Base-by-base conservation (phyloP, 2,888 invertebrate genomes). In the Syrphus vitripennis region DNA sequence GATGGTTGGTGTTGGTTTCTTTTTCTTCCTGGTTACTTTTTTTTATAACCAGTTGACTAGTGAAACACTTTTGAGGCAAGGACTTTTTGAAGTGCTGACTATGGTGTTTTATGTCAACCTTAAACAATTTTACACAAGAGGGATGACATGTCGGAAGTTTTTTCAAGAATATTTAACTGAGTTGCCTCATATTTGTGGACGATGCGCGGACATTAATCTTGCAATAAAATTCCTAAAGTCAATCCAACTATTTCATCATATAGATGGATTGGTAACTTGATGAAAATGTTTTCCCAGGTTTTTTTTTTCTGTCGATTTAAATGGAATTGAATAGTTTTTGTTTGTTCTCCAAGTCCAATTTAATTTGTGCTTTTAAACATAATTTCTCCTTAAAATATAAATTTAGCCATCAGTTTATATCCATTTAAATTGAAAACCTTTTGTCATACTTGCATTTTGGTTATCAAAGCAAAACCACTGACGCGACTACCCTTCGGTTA, bases 21-120 rank as follows among this genome's bases (percentile, higher is more conserved):
- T 16, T 31, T 14, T 6, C 9, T 55, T 67, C n/a, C 9, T 42
- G 45, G 2, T 48, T 48, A 16, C 31, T 9, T 16, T 12, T 48
- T n/a, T 45, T 50, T 48, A 34, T 67, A 50, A 48, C 48, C 77
- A 61, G 42, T 74, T 74, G 74, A 74, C 63, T 70, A 34, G 71
- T 45, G 45, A 70, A 59, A 53, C 26, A 24, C 14, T 76, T 76
- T 81, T 53, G 42, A 81, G 40, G 40, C 4, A 65, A 70, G 31
- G 76, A 55, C 57, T 81, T 70, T 59, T 42, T 75, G 67, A 61
- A 80, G 69, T 81, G 81, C 53, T 70, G 61, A 69, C 67, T n/a
- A 59, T 67, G 14, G 75, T 67, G 26, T 34, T 53, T 37, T 34
- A 53, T 67, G 50, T 50, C 4, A 40, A 45, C 26, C 40, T 70